These are phyloP conservation scores for Drosophila bunnanda DNA, from an alignment of 2,888 invertebrate species.

Conservation along the genomic window DNA sequence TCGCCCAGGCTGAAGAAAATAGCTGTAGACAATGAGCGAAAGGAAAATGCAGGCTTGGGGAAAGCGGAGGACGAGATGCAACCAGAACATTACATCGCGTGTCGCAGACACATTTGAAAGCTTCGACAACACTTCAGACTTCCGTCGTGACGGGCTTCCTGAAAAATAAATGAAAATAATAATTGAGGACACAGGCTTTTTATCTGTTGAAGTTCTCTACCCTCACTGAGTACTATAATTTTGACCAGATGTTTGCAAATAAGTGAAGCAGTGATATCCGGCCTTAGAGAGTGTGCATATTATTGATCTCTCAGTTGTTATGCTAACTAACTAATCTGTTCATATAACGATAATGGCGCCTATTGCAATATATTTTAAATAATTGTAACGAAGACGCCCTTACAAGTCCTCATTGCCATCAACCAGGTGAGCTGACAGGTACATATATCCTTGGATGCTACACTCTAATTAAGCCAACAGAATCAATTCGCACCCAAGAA, in stretches of 20 bases:
- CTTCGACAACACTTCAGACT: slow-evolving; percentile 72
- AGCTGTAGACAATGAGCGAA: slow-evolving; percentile 63
- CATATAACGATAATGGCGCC: not conserved
- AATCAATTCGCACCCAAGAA: slow-evolving; percentile 7
- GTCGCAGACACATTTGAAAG: slow-evolving; percentile 71
- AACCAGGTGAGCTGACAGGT: not conserved
- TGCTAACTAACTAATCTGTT: not conserved
- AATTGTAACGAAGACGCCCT: not conserved
- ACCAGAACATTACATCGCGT: slow-evolving; percentile 67
- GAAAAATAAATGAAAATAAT: slow-evolving; percentile 44
- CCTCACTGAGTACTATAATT: not conserved
- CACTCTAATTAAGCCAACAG: slow-evolving; percentile 18
- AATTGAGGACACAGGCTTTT: slow-evolving; percentile 40
- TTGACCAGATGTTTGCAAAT: too few species aligned
- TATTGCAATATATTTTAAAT: not conserved
- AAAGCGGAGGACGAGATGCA: slow-evolving; percentile 17
- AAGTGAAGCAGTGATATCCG: not conserved
- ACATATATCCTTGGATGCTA: not conserved
- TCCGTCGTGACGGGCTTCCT: slow-evolving; percentile 51
- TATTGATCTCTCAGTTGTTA: not conserved
- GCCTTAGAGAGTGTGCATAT: too few species aligned
- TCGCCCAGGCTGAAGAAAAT: slow-evolving; percentile 57
- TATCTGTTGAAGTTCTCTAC: slow-evolving; percentile 1
- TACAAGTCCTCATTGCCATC: not conserved
- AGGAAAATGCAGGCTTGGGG: slow-evolving; percentile 22